phyloP scores from a whole-genome alignment of 2,797 vertebrate genomes.

The Chiloscyllium punctatum region DNA sequence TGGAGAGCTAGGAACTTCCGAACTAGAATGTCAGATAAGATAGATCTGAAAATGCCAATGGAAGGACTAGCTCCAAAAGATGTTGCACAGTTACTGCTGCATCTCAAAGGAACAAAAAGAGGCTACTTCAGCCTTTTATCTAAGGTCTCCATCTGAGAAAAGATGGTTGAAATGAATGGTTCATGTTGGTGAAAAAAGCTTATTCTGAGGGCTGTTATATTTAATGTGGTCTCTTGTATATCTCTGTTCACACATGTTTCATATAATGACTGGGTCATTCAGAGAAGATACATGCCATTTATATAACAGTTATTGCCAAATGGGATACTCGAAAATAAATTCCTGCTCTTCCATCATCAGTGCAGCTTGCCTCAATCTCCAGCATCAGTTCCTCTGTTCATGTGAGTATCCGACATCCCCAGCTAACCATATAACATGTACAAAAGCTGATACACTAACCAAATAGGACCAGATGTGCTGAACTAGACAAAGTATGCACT shows the following conservation, averaged over 20 bases:
- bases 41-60: not conserved
- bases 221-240: not conserved
- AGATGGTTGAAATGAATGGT: not conserved
- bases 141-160: not conserved
- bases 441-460: not conserved
- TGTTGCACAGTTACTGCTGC: not conserved
- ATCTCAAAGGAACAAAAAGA: not conserved
- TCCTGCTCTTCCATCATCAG: not conserved
- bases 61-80: not conserved
- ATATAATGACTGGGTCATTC: not conserved
- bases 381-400: not conserved
- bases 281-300: not conserved
- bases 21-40: not conserved
- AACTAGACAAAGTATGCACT: not conserved
- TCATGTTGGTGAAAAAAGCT: not conserved
- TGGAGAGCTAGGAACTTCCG: not conserved
- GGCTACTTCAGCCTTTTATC: not conserved
- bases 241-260: not conserved
- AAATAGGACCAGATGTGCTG: not conserved
- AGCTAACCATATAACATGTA: not conserved
- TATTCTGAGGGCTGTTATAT: not conserved
- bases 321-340: not conserved
- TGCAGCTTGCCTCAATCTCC: not conserved
- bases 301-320: not conserved
- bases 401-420: not conserved